Evolutionary conservation across 2,797 vertebrate species (phyloP), one percentile per base, ranked within the genome.

Genomic region (Fistularia tabacaria): DNA sequence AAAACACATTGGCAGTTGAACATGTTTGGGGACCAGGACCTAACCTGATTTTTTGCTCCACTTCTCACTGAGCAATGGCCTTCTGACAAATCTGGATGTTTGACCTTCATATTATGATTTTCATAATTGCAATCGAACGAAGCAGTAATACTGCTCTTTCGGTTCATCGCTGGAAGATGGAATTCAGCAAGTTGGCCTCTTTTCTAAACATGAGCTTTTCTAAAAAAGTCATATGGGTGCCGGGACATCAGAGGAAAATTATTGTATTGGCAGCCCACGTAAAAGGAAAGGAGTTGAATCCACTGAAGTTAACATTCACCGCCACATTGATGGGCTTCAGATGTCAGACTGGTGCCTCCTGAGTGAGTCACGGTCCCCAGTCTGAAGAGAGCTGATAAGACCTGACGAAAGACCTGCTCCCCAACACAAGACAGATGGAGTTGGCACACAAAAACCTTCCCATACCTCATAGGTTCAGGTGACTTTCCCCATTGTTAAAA

Each of bases 371-470:
- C 78, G 65, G 71, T 71, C 64, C 59, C 8, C 66, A 51, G 80
- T 66, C 81, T 88, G 85, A 84, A 73, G 46, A 64, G 43, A 63
- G 66, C 81, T 75, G 86, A 88, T 89, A 86, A 86, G 84, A 81
- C 67, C 64, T 71, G 65, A 77, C 49, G 36, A 64, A 69, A 49
- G 71, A 74, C 69, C 69, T 51, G 74, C 75, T 64, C 66, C 74
- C 77, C 57, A 74, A 25, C 36, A 9, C 46, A 59, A 72, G 66
- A 77, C 54, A 66, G 51, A 75, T 69, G 71, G 69, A 70, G 54
- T 53, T 59, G 62, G 71, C 78, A 67, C 36, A 48, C 65, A 72
- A 0, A 49, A 45, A 69, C 60, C 48, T 49, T 6, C 15, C n/a
- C 59, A 57, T 9, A 57, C 39, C 9, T 49, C 49, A 15, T 44